Evolutionary conservation across 2,797 vertebrate genomes (phyloP).

Genomic region (Manis pentadactyla): DNA sequence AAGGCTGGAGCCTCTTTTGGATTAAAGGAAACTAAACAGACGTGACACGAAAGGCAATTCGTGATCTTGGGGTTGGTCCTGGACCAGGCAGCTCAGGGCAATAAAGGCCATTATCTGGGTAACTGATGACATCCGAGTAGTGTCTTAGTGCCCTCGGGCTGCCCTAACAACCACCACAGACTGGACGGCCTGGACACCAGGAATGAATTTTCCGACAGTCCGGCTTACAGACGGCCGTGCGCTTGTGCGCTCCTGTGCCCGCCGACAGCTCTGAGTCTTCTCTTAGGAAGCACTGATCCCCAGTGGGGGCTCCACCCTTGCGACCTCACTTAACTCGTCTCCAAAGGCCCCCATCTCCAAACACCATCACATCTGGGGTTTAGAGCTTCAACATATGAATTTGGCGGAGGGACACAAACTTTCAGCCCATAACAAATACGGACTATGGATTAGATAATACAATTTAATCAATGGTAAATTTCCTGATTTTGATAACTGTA

Average conservation of each 20-base stretch:
- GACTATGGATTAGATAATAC: not conserved
- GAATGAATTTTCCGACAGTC: not conserved
- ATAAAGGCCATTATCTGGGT: not conserved
- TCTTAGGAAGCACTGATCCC: not conserved
- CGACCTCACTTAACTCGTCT: not conserved
- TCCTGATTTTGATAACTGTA: too few species aligned
- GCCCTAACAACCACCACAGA: fast-evolving
- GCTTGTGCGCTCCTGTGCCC: too few species aligned
- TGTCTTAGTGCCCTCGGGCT: not conserved
- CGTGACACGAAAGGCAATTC: fast-evolving
- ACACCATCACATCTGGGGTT: not conserved
- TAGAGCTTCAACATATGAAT: not conserved
- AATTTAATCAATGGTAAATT: too few species aligned
- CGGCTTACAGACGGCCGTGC: not conserved
- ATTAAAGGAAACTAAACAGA: not conserved
- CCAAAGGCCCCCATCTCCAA: not conserved
- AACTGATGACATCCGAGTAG: not conserved
- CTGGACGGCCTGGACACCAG: not conserved
- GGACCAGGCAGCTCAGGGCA: not conserved
- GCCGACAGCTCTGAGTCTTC: not conserved
- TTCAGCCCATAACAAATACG: not conserved
- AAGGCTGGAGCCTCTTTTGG: fast-evolving
- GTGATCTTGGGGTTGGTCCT: fast-evolving
- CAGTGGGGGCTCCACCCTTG: not conserved
- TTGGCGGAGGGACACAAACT: not conserved